Conservation (phyloP, 1,140 invertebrate species). For the Pseudomyrmex cubaensis region DNA sequence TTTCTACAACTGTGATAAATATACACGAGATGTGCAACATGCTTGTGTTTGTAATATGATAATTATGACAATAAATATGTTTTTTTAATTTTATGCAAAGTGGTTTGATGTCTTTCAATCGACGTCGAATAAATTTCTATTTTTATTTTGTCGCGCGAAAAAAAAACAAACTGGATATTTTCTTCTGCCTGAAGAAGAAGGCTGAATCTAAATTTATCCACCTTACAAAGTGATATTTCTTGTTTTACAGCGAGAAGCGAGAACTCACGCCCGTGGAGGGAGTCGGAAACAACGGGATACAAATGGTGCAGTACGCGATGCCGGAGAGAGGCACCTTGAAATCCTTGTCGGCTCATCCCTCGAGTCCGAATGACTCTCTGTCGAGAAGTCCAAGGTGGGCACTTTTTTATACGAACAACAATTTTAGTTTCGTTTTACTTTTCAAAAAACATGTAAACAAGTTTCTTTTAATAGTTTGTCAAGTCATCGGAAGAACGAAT, state of each 20-base stretch:
- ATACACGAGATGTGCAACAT: neutral
- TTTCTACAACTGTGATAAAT: constrained; percentile 11
- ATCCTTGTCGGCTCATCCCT: constrained; percentile 80
- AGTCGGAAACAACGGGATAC: constrained; percentile 81
- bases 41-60: constrained; percentile 9
- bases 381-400: constrained; percentile 80
- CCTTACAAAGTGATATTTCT: no score
- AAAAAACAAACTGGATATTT: neutral
- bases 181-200: no score
- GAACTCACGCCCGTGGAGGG: constrained; percentile 78
- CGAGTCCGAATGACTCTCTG: constrained; percentile 80
- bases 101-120: neutral
- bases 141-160: no score
- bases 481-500: no score
- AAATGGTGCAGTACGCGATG: constrained; percentile 84
- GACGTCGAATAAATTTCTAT: no score
- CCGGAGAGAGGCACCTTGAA: constrained; percentile 79
- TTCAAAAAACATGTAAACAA: neutral
- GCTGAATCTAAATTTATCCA: no score
- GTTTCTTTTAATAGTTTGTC: no score
- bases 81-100: neutral
- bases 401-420: neutral
- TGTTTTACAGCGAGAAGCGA: constrained; percentile 78
- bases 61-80: constrained; percentile 5
- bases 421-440: no score